Evolutionary conservation across 1,140 invertebrate genomes (phyloP).

Genomic region (Dendrolimus kikuchii): DNA sequence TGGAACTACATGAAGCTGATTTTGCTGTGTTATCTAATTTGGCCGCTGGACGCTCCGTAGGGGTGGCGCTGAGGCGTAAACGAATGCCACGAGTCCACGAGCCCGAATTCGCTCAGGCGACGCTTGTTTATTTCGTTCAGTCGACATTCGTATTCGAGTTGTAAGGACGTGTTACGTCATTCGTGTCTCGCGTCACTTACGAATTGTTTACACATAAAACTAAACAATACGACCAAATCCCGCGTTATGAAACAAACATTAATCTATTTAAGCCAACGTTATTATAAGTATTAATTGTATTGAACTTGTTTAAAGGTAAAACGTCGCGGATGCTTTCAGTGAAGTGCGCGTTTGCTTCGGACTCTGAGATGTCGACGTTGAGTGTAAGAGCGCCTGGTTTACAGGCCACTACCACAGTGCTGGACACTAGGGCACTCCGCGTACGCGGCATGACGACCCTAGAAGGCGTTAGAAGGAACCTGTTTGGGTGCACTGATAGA

Average conservation of each 20-base stretch:
- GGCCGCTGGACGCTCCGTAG: not conserved
- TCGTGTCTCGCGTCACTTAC: conserved; percentile 33
- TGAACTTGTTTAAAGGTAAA: conserved; percentile 53
- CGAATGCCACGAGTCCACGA: not conserved
- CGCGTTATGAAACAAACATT: conserved; percentile 52
- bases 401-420: conserved; percentile 43
- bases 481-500: conserved; percentile 59
- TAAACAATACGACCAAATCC: conserved; percentile 44
- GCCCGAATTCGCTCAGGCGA: not conserved
- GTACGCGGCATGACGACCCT: conserved; percentile 49
- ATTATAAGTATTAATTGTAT: conserved; percentile 31
- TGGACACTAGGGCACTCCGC: conserved; percentile 52
- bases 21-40: conserved; percentile 6
- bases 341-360: conserved; percentile 43
- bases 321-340: conserved; percentile 50
- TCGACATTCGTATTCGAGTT: conserved; percentile 27
- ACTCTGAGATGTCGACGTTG: conserved; percentile 59
- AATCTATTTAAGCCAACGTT: conserved; percentile 21
- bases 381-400: conserved; percentile 59
- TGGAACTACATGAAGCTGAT: conserved; percentile 26
- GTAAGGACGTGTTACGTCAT: conserved; percentile 37
- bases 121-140: conserved; percentile 14
- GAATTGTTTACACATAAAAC: conserved; percentile 51
- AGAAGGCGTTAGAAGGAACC: conserved; percentile 58
- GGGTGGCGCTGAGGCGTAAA: too few species aligned